A percentile compares a stretch with the other conserved stretches of the same genome.
phyloP scores from a whole-genome alignment of 2,113 vertebrate genomes.

The Salvator merianae region DNA sequence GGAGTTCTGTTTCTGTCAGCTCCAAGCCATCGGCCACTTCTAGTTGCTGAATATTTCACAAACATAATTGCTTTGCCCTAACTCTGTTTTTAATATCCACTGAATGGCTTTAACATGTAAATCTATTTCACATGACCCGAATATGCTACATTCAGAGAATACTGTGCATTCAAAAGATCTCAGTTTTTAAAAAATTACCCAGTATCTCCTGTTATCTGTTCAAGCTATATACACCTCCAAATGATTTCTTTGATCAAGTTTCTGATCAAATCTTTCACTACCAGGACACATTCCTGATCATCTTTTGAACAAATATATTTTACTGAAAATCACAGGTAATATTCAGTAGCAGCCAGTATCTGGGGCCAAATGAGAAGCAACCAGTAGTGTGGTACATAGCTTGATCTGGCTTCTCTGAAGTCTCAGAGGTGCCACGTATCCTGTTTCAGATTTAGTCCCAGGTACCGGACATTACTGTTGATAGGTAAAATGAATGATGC shows the following conservation, averaged over 20 bases:
- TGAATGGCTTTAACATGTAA: constrained; percentile 13
- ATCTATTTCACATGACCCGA: not conserved
- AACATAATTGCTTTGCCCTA: not conserved
- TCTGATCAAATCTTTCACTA: not conserved
- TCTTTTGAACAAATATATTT: not conserved
- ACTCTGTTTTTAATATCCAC: not conserved
- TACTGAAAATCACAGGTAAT: not conserved
- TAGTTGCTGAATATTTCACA: constrained; percentile 44
- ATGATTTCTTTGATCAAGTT: not conserved
- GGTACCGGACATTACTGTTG: too few species aligned
- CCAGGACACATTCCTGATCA: not conserved
- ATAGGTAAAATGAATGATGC: too few species aligned
- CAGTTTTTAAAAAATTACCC: not conserved
- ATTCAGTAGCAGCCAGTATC: too few species aligned
- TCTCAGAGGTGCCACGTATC: too few species aligned
- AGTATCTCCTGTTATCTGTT: not conserved
- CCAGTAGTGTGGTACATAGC: too few species aligned
- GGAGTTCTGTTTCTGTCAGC: not conserved
- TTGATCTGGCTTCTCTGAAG: too few species aligned
- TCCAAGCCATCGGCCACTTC: not conserved
- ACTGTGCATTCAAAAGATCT: constrained; percentile 2
- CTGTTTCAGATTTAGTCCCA: too few species aligned
- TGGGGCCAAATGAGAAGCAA: too few species aligned
- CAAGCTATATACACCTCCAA: not conserved
- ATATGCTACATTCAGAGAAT: not conserved